Percentiles rank a stretch among this genome's conserved stretches.
phyloP scores from a whole-genome alignment of 2,113 vertebrate genomes.

The Peromyscus polionotus region DNA sequence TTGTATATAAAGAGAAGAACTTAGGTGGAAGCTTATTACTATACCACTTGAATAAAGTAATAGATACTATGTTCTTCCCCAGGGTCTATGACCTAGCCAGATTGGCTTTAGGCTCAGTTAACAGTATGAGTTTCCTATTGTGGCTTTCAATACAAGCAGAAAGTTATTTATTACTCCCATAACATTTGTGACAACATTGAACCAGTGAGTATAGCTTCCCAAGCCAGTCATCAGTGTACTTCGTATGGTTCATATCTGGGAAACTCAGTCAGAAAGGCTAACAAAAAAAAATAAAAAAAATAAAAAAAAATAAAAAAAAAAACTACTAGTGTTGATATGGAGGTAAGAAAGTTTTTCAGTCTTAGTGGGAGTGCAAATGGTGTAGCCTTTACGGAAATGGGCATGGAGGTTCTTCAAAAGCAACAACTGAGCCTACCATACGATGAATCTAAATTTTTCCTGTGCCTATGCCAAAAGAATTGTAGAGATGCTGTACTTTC shows the following conservation, averaged over 20 bases:
- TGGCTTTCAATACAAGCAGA: not conserved
- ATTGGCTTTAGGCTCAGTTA: not conserved
- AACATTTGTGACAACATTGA: not conserved
- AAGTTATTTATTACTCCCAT: not conserved
- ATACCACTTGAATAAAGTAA: not conserved
- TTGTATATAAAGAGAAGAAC: not conserved
- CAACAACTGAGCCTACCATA: not conserved
- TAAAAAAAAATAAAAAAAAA: not conserved
- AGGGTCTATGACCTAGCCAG: not conserved
- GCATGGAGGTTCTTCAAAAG: too few species aligned
- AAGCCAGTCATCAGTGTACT: not conserved
- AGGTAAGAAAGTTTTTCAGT: accelerated
- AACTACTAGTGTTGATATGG: not conserved
- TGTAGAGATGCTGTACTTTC: accelerated
- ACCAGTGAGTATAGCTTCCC: not conserved
- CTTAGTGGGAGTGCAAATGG: not conserved
- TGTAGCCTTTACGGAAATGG: not conserved
- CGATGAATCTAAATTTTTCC: not conserved
- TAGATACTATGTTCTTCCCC: not conserved
- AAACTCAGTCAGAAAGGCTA: not conserved
- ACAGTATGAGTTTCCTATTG: not conserved
- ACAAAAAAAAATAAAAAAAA: not conserved
- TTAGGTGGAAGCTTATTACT: too few species aligned
- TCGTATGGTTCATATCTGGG: not conserved
- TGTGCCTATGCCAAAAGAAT: not conserved